These are phyloP conservation scores for Rhizoglyphus robini DNA, from an alignment of 1,140 invertebrate genomes.

Conservation along the genomic window DNA sequence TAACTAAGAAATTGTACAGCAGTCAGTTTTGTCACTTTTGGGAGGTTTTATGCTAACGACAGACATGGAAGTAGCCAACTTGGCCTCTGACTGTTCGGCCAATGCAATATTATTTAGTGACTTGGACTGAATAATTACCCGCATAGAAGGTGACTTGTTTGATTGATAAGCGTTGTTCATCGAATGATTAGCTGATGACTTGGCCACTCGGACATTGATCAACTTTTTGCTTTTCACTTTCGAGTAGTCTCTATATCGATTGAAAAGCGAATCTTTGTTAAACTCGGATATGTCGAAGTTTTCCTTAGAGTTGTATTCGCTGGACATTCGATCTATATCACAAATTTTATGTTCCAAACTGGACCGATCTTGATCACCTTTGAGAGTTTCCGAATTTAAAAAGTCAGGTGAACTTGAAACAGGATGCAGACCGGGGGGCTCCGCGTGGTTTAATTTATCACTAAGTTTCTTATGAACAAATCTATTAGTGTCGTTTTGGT, in stretches of 20 bases:
- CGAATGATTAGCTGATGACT: not conserved
- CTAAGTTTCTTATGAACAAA: no score
- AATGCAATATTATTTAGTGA: constrained; percentile 23
- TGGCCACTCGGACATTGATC: not conserved
- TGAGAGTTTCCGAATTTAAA: not conserved
- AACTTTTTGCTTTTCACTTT: not conserved
- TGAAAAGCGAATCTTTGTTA: not conserved
- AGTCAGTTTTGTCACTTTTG: constrained; percentile 3
- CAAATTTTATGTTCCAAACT: not conserved
- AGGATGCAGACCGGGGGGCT: constrained; percentile 2
- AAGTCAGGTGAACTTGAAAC: constrained; percentile 24
- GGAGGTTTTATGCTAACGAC: not conserved
- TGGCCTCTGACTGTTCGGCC: not conserved
- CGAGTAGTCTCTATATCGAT: not conserved
- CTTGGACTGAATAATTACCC: constrained; percentile 24
- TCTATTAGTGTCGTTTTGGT: not conserved
- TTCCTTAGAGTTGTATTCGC: not conserved
- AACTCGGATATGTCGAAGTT: not conserved
- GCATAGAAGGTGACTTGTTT: constrained; percentile 16
- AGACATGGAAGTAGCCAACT: not conserved
- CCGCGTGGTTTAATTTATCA: not conserved
- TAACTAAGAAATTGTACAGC: constrained; percentile 20
- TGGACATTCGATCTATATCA: not conserved
- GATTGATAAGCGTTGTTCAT: not conserved
- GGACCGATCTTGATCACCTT: not conserved